These are phyloP conservation scores for Temnothorax longispinosus DNA, from an alignment of 1,140 invertebrate genomes.

Conservation along the genomic window DNA sequence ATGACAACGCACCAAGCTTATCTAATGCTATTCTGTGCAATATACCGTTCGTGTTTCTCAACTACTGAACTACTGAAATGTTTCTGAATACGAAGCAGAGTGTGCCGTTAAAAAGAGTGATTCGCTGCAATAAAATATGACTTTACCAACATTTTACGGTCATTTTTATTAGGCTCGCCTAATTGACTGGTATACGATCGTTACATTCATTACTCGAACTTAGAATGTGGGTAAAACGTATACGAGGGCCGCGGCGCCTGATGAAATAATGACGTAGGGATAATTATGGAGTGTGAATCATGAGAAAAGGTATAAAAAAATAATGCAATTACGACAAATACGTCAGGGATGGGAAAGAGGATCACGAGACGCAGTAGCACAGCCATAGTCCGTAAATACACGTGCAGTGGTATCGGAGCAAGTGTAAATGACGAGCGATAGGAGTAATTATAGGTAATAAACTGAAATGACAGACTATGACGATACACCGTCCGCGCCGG, in stretches of 20 bases:
- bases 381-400: slow-evolving; percentile 26
- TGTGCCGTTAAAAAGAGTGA: not conserved
- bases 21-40: not conserved
- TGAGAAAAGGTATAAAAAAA: slow-evolving; percentile 4
- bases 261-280: slow-evolving; percentile 23
- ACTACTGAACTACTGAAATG: not conserved
- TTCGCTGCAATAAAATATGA: not conserved
- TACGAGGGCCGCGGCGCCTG: not conserved
- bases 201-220: not conserved
- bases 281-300: slow-evolving; percentile 34
- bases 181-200: slow-evolving; percentile 3
- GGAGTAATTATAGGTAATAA: slow-evolving; percentile 68
- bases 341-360: not conserved
- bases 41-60: not conserved
- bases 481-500: not conserved
- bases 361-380: not conserved
- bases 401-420: not conserved
- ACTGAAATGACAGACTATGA: slow-evolving; percentile 41
- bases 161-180: slow-evolving; percentile 1
- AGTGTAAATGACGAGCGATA: slow-evolving; percentile 63
- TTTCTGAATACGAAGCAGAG: not conserved
- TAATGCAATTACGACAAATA: slow-evolving; percentile 29
- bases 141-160: not conserved
- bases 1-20: not conserved
- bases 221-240: not conserved